Percentiles rank a stretch among this genome's conserved stretches.
Evolutionary conservation across 37 sponge, comb jelly and placozoan genomes (phyloP).

Genomic region (Tethya wilhelma): DNA sequence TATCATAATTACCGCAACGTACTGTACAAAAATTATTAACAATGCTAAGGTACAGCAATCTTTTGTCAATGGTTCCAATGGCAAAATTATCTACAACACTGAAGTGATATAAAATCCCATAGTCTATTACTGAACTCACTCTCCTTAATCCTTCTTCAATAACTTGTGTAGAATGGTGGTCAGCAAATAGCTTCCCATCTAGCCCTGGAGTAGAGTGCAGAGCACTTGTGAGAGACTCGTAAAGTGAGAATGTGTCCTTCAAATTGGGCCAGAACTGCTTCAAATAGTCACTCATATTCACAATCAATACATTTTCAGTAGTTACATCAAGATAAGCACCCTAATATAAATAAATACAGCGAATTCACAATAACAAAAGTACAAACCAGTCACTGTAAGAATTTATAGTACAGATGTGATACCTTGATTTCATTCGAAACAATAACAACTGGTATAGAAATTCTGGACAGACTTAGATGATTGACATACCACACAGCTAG

Average conservation of each 20-base stretch:
- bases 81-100: no score
- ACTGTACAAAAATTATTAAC: no score
- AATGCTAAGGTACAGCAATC: no score
- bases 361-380: background rate
- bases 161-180: conserved; percentile 1
- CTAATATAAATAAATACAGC: background rate
- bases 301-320: conserved; percentile 25
- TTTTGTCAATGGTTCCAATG: no score
- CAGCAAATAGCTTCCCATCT: background rate
- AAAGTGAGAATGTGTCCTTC: conserved; percentile 14
- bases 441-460: conserved; percentile 22
- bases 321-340: background rate
- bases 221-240: conserved; percentile 28
- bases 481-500: conserved; percentile 59
- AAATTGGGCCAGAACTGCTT: conserved; percentile 17
- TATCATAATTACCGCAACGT: no score
- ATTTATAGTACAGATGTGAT: background rate
- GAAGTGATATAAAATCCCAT: background rate
- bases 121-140: conserved; percentile 9
- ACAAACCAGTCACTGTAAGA: background rate
- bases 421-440: conserved; percentile 27
- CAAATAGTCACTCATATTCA: conserved; percentile 51
- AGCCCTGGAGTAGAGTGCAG: background rate
- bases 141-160: conserved; percentile 34
- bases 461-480: conserved; percentile 33